Percentiles rank a stretch among this genome's conserved stretches.
phyloP scores from a whole-genome alignment of 2,888 invertebrate genomes.

The Graphium colonna region DNA sequence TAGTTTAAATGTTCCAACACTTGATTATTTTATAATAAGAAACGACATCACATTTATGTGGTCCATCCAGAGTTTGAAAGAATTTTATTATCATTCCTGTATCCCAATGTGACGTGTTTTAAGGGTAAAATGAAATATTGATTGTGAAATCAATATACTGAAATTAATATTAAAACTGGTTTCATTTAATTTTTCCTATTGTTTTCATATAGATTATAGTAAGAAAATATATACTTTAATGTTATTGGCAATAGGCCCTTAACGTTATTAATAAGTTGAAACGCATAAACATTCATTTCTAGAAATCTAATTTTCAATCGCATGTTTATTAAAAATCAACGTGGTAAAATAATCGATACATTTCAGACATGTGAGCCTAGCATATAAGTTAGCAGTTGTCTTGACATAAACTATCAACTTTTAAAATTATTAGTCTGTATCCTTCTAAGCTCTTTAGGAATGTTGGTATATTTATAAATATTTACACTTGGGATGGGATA shows the following conservation, averaged over 20 bases:
- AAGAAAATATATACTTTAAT: neutral
- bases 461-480: no score
- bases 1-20: slow-evolving; percentile 32
- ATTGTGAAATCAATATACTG: slow-evolving; percentile 59
- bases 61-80: slow-evolving; percentile 23
- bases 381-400: no score
- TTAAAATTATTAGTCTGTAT: no score
- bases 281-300: neutral
- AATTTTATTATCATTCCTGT: slow-evolving; percentile 55
- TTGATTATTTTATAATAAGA: slow-evolving; percentile 24
- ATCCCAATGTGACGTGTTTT: slow-evolving; percentile 43
- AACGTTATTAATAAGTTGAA: slow-evolving; percentile 1
- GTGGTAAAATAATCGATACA: no score
- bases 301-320: no score
- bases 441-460: no score
- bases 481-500: no score
- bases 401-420: no score
- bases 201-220: slow-evolving; percentile 1
- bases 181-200: slow-evolving; percentile 18
- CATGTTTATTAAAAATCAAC: no score
- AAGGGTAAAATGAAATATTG: slow-evolving; percentile 51
- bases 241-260: no score
- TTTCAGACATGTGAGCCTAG: no score
- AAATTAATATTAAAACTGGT: slow-evolving; percentile 29
- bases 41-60: slow-evolving; percentile 23